Conservation (phyloP, 2,888 invertebrate species). For the Pheosia tremula region DNA sequence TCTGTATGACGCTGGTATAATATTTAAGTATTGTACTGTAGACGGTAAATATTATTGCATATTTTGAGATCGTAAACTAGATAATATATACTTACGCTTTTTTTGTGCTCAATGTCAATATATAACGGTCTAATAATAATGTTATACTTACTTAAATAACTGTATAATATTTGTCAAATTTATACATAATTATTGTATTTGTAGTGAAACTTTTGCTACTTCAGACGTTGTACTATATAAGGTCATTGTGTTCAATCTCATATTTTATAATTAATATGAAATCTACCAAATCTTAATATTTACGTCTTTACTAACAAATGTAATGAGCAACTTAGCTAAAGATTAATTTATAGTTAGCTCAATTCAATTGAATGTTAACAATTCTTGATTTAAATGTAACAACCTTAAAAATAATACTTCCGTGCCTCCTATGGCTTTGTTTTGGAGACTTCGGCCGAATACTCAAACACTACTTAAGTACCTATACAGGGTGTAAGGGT, state of each 20-base stretch:
- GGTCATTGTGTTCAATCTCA: constrained; percentile 75
- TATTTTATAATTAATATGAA: constrained; percentile 48
- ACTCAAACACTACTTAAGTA: no score
- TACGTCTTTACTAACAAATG: constrained; percentile 57
- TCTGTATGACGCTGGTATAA: constrained; percentile 78
- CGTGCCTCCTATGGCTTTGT: constrained; percentile 8
- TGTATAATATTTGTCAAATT: constrained; percentile 44
- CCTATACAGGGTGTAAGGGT: no score
- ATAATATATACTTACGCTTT: constrained; percentile 61
- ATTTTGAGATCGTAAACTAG: constrained; percentile 38
- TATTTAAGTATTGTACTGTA: constrained; percentile 57
- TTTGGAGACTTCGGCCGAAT: background rate
- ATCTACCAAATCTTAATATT: constrained; percentile 50
- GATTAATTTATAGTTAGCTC: constrained; percentile 34
- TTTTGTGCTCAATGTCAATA: constrained; percentile 79
- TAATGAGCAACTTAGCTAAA: constrained; percentile 47
- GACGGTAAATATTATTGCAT: constrained; percentile 48
- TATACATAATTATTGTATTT: constrained; percentile 33
- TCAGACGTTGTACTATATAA: constrained; percentile 45
- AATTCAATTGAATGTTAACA: constrained; percentile 37
- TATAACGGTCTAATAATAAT: constrained; percentile 72
- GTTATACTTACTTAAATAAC: constrained; percentile 34
- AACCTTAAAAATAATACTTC: constrained; percentile 9
- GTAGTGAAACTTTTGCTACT: constrained; percentile 46
- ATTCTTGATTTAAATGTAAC: constrained; percentile 23